Evolutionary conservation across 2,888 invertebrate genomes (phyloP), one percentile per base, ranked within the genome.

Genomic region (Tachina grossa): DNA sequence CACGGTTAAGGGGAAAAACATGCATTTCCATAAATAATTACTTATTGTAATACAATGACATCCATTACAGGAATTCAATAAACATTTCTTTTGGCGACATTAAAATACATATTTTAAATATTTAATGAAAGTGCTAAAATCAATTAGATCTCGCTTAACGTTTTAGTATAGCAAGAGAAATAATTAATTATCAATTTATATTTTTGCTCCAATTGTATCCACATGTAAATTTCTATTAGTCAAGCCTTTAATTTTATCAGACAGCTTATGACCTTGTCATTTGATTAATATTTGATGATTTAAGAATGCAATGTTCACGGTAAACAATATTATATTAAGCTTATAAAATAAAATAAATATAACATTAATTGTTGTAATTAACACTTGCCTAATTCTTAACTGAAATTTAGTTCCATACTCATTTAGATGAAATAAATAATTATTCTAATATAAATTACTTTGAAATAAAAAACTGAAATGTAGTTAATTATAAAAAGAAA

Each of bases 21-120:
- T n/a, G n/a, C n/a, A n/a, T n/a, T n/a, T n/a, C n/a, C n/a, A n/a
- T n/a, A 31, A 31, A 31, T 31, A 31, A 31, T 31, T 31, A 31
- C 6, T 31, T 31, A 31, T 31, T 31, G 0, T 31, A 6, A 31
- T 31, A 6, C 31, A 31, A 5, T 0, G 31, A 39, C 13, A 57
- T 45, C 69, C 68, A 51, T 55, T 31, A 31, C 1, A 31, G 31
- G n/a, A 31, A 74, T 16, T n/a, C 39, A 65, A 16, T 31, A 65
- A 59, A 76, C 65, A 84, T 80, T 72, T 76, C 75, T 65, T 71
- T 76, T 80, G 84, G 80, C 84, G 84, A 72, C 84, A 72, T 55
- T 45, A n/a, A 47, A 47, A 55, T 22, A 31, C 31, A 31, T 31
- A 47, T 45, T 69, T 81, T 68, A 13, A 41, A 74, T 66, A 59